These are phyloP conservation scores for Mus spicilegus DNA, from an alignment of 2,113 vertebrate species.

Conservation along the genomic window DNA sequence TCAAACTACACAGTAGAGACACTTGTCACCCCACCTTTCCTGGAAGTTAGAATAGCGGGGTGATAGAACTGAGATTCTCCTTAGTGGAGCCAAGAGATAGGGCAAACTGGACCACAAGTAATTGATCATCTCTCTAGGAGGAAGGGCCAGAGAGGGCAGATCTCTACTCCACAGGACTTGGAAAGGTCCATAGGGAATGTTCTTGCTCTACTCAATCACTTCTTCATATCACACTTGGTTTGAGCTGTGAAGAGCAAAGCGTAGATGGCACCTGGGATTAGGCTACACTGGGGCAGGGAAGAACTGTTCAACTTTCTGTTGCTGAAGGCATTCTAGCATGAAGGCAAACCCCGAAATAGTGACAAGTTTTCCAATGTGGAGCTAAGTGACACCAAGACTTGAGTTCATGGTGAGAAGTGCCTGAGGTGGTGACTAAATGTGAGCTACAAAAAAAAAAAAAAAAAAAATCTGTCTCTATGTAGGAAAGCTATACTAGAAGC, in stretches of 20 bases:
- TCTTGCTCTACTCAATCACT: background rate
- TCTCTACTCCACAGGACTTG: background rate
- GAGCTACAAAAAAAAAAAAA: background rate
- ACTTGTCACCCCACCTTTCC: background rate
- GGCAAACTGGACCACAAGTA: background rate
- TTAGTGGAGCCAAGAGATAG: background rate
- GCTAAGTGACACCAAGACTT: background rate
- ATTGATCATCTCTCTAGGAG: background rate
- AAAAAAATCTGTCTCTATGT: background rate
- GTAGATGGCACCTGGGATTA: background rate
- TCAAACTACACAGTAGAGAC: background rate
- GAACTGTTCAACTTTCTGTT: background rate
- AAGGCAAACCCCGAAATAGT: background rate
- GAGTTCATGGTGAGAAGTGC: background rate
- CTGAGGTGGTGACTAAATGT: background rate
- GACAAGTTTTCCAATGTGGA: background rate
- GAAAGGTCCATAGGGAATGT: background rate
- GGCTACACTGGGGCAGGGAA: background rate
- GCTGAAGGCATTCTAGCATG: background rate
- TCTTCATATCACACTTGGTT: background rate
- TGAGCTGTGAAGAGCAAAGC: background rate
- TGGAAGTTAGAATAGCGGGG: background rate
- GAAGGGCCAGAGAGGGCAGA: background rate
- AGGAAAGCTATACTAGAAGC: background rate
- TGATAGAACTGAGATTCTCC: background rate